Conservation (phyloP, 2,888 invertebrate genomes). For the Chrysotoxum bicinctum region DNA sequence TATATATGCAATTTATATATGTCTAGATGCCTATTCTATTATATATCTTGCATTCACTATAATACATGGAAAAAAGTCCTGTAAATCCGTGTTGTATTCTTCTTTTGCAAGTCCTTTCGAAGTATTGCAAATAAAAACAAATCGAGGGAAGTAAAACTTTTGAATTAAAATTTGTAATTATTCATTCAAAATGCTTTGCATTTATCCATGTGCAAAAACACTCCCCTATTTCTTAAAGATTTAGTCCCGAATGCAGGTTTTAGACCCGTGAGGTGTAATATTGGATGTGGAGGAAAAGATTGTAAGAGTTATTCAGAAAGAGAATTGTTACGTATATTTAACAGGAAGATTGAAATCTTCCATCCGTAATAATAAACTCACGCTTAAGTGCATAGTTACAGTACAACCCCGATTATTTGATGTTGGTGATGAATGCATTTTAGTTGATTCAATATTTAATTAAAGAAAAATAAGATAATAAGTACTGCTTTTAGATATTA, state of each 20-base stretch:
- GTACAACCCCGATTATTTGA: not conserved
- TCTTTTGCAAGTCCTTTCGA: not conserved
- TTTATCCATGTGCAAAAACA: slow-evolving; percentile 63
- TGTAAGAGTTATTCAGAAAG: not conserved
- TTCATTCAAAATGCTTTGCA: slow-evolving; percentile 66
- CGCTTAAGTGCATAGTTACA: slow-evolving; percentile 26
- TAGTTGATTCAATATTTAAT: too few relatives aligned
- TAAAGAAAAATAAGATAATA: too few relatives aligned
- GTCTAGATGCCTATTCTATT: not conserved
- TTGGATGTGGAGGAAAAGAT: not conserved
- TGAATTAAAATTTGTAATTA: slow-evolving; percentile 67
- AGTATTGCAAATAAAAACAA: not conserved
- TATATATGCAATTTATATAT: not conserved
- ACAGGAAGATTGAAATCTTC: slow-evolving; percentile 53
- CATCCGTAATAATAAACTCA: slow-evolving; percentile 52
- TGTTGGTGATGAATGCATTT: not conserved
- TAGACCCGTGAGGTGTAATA: not conserved
- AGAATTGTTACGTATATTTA: slow-evolving; percentile 22
- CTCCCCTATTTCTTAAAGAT: slow-evolving; percentile 3
- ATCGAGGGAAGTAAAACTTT: slow-evolving; percentile 32
- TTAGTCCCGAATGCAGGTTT: not conserved
- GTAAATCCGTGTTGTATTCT: not conserved
- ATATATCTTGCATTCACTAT: not conserved
- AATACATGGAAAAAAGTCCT: not conserved
- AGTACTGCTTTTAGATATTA: too few relatives aligned